Evolutionary conservation across 2,888 invertebrate species (phyloP).

Genomic region (Harpalus rufipes): DNA sequence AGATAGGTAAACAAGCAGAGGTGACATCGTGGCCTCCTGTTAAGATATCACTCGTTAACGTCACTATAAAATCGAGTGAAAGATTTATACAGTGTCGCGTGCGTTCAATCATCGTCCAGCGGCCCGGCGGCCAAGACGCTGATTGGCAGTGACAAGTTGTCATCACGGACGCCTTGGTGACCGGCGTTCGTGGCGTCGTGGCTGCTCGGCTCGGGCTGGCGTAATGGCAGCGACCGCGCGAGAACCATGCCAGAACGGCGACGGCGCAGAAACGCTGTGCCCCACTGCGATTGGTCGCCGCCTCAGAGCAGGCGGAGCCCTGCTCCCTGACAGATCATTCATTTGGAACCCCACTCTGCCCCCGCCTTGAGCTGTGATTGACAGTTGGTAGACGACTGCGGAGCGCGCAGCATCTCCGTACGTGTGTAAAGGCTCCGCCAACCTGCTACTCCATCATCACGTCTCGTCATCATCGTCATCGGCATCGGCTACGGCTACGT

Average conservation of each 20-base stretch:
- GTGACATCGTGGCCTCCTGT: slow-evolving; percentile 40
- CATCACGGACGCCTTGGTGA: slow-evolving; percentile 69
- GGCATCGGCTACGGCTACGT: neutral
- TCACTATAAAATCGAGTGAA: slow-evolving; percentile 66
- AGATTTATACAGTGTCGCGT: slow-evolving; percentile 66
- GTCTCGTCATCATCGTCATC: slow-evolving; percentile 11
- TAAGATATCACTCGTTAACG: slow-evolving; percentile 65
- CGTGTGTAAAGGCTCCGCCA: slow-evolving; percentile 72
- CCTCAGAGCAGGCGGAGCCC: slow-evolving; percentile 72
- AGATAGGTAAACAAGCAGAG: slow-evolving; percentile 43
- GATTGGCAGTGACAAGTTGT: slow-evolving; percentile 74
- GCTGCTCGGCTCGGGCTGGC: slow-evolving; percentile 68
- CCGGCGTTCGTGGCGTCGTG: slow-evolving; percentile 52
- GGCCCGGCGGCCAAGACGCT: slow-evolving; percentile 43
- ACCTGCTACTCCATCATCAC: slow-evolving; percentile 29
- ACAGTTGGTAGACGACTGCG: slow-evolving; percentile 84
- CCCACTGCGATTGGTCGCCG: slow-evolving; percentile 75
- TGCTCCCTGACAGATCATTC: slow-evolving; percentile 77
- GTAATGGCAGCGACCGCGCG: slow-evolving; percentile 74
- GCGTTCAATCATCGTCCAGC: slow-evolving; percentile 64
- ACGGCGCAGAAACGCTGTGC: slow-evolving; percentile 76
- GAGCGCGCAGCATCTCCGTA: slow-evolving; percentile 80
- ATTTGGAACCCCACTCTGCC: slow-evolving; percentile 79
- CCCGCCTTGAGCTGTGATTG: slow-evolving; percentile 80
- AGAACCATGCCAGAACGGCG: slow-evolving; percentile 76